Evolutionary conservation across 2,888 invertebrate genomes (phyloP).

Genomic region (Stenolophus ochropezus): DNA sequence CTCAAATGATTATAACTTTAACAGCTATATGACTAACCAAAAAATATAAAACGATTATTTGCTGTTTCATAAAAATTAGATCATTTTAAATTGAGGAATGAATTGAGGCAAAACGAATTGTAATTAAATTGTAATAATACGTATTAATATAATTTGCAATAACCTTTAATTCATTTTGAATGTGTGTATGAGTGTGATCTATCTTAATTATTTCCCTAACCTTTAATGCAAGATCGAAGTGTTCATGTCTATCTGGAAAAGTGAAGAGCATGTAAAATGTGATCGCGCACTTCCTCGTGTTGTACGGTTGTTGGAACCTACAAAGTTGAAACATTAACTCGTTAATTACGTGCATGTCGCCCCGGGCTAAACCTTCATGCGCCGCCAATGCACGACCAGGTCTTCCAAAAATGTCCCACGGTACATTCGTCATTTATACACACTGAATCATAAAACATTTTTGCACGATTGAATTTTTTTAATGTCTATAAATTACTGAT

Average conservation of each 20-base stretch:
- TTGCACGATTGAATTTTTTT: too few species aligned
- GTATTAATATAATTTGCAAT: not conserved
- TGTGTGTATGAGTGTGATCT: not conserved
- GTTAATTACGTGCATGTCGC: slow-evolving; percentile 52
- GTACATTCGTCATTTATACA: too few species aligned
- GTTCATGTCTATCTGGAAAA: not conserved
- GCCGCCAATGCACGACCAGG: slow-evolving; percentile 45
- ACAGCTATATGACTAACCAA: too few species aligned
- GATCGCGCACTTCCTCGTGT: not conserved
- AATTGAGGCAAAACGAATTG: too few species aligned
- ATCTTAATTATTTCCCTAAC: not conserved
- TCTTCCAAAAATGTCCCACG: not conserved
- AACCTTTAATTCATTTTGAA: not conserved
- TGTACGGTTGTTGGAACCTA: not conserved
- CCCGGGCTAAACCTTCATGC: slow-evolving; percentile 35
- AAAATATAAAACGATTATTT: too few species aligned
- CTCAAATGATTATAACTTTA: too few species aligned
- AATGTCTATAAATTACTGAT: too few species aligned
- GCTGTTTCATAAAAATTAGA: too few species aligned
- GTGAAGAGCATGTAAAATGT: not conserved
- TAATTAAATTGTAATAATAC: too few species aligned
- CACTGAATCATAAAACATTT: too few species aligned
- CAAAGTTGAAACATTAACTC: slow-evolving; percentile 51
- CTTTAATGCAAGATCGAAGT: not conserved
- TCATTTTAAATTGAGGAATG: too few species aligned